phyloP scores from a whole-genome alignment of 2,888 invertebrate genomes.

The Xanthia togata region DNA sequence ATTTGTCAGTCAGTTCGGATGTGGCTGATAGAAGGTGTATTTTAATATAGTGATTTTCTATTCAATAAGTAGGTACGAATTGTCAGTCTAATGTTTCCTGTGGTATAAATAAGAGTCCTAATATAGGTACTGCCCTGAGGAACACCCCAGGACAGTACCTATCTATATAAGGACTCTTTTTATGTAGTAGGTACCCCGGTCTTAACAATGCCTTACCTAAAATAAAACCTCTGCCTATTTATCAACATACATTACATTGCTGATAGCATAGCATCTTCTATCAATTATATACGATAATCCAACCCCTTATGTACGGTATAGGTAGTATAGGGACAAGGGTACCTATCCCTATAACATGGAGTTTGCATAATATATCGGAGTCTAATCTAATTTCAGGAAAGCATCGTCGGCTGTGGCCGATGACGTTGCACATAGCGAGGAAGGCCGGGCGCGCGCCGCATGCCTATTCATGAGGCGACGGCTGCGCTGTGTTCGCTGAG shows the following conservation, averaged over 20 bases:
- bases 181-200: not conserved
- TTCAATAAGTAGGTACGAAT: not conserved
- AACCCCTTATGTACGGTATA: not conserved
- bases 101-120: not conserved
- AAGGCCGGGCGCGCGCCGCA: slow-evolving; percentile 77
- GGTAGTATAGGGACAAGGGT: too few species aligned
- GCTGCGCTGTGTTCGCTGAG: slow-evolving; percentile 74
- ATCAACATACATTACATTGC: not conserved
- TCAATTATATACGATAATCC: not conserved
- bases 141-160: too few species aligned
- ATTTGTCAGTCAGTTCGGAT: not conserved
- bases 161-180: too few species aligned
- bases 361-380: slow-evolving; percentile 66
- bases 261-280: not conserved
- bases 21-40: not conserved
- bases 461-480: slow-evolving; percentile 89
- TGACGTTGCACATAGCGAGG: slow-evolving; percentile 84
- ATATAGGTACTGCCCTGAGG: too few species aligned
- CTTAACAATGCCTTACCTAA: not conserved
- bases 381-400: slow-evolving; percentile 61
- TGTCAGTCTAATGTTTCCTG: not conserved
- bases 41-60: not conserved
- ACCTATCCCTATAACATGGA: slow-evolving; percentile 35
- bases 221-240: not conserved
- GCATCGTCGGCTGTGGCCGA: slow-evolving; percentile 60